Evolutionary conservation across 2,797 vertebrate species (phyloP).

Genomic region (Peromyscus eremicus): DNA sequence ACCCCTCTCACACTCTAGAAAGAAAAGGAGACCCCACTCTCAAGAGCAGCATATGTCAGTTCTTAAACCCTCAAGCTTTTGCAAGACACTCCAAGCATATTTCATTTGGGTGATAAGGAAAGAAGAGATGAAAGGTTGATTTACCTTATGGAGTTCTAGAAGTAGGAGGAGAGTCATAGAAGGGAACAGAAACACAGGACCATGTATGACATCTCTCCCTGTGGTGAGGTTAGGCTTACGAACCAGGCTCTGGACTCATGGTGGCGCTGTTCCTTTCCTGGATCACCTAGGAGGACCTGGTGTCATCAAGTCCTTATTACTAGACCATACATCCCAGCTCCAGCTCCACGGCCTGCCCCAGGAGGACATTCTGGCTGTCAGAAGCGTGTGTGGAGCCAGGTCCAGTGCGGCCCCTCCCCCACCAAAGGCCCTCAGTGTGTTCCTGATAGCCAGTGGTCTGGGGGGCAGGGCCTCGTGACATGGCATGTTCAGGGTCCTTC

Average conservation of each 20-base stretch:
- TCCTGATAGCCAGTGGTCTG: neutral
- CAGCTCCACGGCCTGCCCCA: rapidly evolving
- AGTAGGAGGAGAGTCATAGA: neutral
- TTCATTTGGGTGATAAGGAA: neutral
- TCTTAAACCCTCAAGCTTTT: constrained; percentile 15
- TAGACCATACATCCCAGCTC: neutral
- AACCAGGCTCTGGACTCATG: neutral
- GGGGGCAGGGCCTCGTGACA: neutral
- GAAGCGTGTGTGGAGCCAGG: rapidly evolving
- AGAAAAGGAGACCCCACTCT: constrained; percentile 24
- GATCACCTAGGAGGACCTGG: neutral
- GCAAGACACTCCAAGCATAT: neutral
- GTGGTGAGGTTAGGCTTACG: neutral
- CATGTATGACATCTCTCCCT: too few relatives aligned
- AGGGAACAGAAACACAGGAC: neutral
- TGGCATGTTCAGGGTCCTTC: neutral
- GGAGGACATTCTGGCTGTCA: neutral
- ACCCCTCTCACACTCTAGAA: neutral
- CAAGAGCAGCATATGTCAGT: neutral
- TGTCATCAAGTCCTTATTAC: neutral
- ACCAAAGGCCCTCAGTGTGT: neutral
- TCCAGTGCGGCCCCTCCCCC: too few relatives aligned
- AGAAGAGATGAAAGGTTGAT: neutral
- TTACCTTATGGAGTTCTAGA: neutral
- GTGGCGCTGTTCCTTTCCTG: neutral